Evolutionary conservation across 2,797 vertebrate genomes (phyloP).

Genomic region (Chrosomus eos): DNA sequence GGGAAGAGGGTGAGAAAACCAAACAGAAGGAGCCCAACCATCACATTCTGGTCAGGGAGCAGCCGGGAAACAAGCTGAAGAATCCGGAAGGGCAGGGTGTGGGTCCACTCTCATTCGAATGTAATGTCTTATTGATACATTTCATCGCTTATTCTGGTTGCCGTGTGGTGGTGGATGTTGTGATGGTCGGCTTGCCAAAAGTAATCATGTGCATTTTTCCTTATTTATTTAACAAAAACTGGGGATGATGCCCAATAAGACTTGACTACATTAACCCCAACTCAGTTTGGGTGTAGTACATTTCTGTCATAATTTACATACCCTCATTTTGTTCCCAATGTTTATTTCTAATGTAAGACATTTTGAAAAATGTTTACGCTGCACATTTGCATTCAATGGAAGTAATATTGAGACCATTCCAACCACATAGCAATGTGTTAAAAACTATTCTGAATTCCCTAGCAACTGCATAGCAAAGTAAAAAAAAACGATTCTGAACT

Average conservation of each 20-base stretch:
- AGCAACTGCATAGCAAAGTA: not conserved
- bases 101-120: constrained; percentile 29
- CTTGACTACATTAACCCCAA: not conserved
- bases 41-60: constrained; percentile 60
- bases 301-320: not conserved
- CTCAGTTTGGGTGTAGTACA: not conserved
- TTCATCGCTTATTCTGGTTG: constrained; percentile 39
- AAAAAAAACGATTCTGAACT: not conserved
- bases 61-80: constrained; percentile 15
- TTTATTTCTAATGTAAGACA: not conserved
- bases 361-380: not conserved
- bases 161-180: constrained; percentile 15
- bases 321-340: not conserved
- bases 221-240: constrained; percentile 19
- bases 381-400: too few relatives aligned
- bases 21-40: constrained; percentile 65
- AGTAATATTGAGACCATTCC: not conserved
- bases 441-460: not conserved
- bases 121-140: constrained; percentile 55
- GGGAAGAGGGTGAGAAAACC: constrained; percentile 54
- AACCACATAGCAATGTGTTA: not conserved
- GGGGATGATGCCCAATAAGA: constrained; percentile 10
- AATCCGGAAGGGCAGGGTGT: constrained; percentile 49
- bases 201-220: constrained; percentile 40
- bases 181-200: constrained; percentile 52